Percentiles rank a stretch among this genome's conserved stretches.
Evolutionary conservation across 2,888 invertebrate genomes (phyloP).

Genomic region (Nymphalis polychloros): DNA sequence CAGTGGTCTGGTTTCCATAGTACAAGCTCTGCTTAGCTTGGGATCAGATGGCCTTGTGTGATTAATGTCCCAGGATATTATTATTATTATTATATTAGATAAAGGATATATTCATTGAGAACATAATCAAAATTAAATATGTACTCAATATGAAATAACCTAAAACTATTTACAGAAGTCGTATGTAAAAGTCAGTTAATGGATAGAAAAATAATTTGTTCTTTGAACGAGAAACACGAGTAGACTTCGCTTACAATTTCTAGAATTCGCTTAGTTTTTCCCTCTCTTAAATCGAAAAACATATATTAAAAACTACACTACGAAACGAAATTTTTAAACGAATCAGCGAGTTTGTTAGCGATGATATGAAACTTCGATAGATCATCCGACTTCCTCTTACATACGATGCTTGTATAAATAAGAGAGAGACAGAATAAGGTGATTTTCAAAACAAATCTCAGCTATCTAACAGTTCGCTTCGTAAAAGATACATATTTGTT

Average conservation of each 20-base stretch:
- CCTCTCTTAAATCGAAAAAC: conserved; percentile 5
- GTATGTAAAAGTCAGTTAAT: not conserved
- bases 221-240: conserved; percentile 4
- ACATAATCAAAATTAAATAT: not conserved
- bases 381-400: not conserved
- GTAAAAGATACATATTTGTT: conserved; percentile 32
- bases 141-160: not conserved
- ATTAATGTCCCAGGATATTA: too few species aligned
- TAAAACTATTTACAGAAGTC: not conserved
- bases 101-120: too few species aligned
- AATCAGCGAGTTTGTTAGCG: conserved; percentile 7
- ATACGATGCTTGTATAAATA: not conserved
- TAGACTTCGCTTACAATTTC: conserved; percentile 5
- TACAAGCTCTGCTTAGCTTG: too few species aligned
- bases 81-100: too few species aligned
- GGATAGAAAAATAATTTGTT: not conserved
- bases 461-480: conserved; percentile 25
- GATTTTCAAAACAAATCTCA: conserved; percentile 21
- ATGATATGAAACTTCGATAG: conserved; percentile 2
- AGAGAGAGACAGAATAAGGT: not conserved
- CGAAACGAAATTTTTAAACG: conserved; percentile 5
- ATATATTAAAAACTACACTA: conserved; percentile 11
- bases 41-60: too few species aligned
- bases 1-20: too few species aligned
- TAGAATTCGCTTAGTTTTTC: not conserved